phyloP scores from a whole-genome alignment of 2,797 vertebrate genomes.

The Sparidentex hasta region DNA sequence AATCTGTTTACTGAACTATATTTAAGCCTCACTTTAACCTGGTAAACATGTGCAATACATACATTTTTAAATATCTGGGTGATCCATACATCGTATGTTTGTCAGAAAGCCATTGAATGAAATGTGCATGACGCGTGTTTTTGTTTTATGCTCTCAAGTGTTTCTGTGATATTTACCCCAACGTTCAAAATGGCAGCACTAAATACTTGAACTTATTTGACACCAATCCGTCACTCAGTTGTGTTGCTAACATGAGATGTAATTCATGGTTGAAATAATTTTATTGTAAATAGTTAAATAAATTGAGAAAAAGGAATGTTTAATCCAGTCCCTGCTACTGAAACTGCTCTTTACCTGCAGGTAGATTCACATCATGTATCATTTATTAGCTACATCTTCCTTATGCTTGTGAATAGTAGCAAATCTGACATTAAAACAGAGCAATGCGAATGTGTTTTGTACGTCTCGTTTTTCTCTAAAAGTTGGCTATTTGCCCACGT shows the following conservation, averaged over 20 bases:
- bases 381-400: conserved; percentile 34
- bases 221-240: neutral
- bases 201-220: conserved; percentile 51
- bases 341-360: conserved; percentile 26
- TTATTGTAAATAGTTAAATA: conserved; percentile 68
- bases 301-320: conserved; percentile 19
- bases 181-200: conserved; percentile 29
- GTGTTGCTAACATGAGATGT: conserved; percentile 25
- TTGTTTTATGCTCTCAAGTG: conserved; percentile 35
- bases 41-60: conserved; percentile 65
- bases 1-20: conserved; percentile 6
- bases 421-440: conserved; percentile 63
- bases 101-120: conserved; percentile 45
- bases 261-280: conserved; percentile 15
- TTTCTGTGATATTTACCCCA: conserved; percentile 42
- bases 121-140: conserved; percentile 68
- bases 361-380: conserved; percentile 29
- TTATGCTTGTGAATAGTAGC: conserved; percentile 57
- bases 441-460: conserved; percentile 30
- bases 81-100: conserved; percentile 39
- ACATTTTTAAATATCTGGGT: conserved; percentile 30
- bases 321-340: conserved; percentile 7
- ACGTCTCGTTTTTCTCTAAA: conserved; percentile 15
- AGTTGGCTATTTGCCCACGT: neutral
- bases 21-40: conserved; percentile 30